Evolutionary conservation across 2,797 vertebrate genomes (phyloP), one percentile per base, ranked within the genome.

Genomic region (Meda fulgida): DNA sequence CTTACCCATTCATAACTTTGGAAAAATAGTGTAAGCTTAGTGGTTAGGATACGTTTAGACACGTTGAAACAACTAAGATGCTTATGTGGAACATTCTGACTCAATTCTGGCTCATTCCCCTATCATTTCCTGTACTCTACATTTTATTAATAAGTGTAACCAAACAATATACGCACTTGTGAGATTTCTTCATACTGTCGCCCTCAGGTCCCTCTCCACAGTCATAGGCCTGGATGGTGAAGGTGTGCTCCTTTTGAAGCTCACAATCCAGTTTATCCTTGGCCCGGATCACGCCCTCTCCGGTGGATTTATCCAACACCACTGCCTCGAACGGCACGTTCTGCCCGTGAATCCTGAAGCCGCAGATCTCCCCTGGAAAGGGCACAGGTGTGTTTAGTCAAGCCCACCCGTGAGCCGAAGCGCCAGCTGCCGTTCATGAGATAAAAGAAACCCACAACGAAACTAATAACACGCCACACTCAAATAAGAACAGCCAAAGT

Each of bases 271-370:
- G 95, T 81, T 98, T 97, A 19, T 98, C 97, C 82, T 96, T 99
- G 3, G 98, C 96, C 81, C 97, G 96, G 60, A 99, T 97, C 19
- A 97, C 92, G 6, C 97, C 98, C 92, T 99, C 98, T 0, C 98
- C 98, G 31, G 97, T 99, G 94, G 97, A 97, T 89, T 98, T 98
- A 93, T 99, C 98, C 94, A 99, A 96, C 83, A 99, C 97, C 94
- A 99, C 96, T 14, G 97, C 97, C 87, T 99, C 98, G 72, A 99
- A 99, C 63, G 98, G 98, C 81, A 99, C 97, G 87, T 98, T 97
- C 84, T 99, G 98, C 84, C 98, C 98, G 0, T 99, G 98, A 91
- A 99, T 97, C 92, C 97, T 97, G 97, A 99, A 99, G 89, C 98
- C 98, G 89, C 98, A 99, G 90, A 99, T 99, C 95, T 99, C 98